Conservation (phyloP, 2,113 vertebrate species). For the Pelecanus crispus region DNA sequence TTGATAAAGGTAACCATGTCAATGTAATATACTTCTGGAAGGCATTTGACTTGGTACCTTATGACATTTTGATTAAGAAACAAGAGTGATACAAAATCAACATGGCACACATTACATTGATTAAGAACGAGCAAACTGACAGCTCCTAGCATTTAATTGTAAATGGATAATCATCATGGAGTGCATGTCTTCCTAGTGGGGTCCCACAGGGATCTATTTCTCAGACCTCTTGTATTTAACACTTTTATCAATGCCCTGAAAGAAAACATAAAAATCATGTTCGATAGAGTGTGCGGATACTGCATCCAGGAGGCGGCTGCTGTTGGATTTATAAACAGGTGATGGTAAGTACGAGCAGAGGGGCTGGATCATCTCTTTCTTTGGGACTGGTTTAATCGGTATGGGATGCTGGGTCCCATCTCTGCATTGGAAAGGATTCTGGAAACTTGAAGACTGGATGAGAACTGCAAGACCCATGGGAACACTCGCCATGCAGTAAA, state of each 20-base stretch:
- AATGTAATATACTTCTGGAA: slow-evolving; percentile 65
- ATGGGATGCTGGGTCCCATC: neutral
- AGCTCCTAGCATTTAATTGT: slow-evolving; percentile 67
- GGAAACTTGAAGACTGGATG: neutral
- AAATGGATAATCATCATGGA: slow-evolving; percentile 63
- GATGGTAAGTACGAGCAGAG: neutral
- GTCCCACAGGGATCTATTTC: slow-evolving; percentile 56
- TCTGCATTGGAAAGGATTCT: neutral
- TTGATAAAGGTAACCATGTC: slow-evolving; percentile 66
- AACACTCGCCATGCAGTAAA: neutral
- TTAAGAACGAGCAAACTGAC: slow-evolving; percentile 67
- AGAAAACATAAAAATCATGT: slow-evolving; percentile 48
- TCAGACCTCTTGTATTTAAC: slow-evolving; percentile 51
- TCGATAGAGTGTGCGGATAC: neutral
- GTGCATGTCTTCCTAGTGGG: slow-evolving; percentile 42
- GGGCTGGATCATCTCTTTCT: neutral
- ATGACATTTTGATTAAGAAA: slow-evolving; percentile 70
- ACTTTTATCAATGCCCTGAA: slow-evolving; percentile 45
- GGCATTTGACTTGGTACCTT: slow-evolving; percentile 63
- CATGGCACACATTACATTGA: slow-evolving; percentile 67
- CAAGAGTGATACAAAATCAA: slow-evolving; percentile 69
- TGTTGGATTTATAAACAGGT: neutral
- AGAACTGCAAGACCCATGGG: neutral
- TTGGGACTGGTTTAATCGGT: neutral
- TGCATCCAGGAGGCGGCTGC: neutral